Evolutionary conservation across 2,888 invertebrate genomes (phyloP), one percentile per base, ranked within the genome.

Genomic region (Tridacna crocea): DNA sequence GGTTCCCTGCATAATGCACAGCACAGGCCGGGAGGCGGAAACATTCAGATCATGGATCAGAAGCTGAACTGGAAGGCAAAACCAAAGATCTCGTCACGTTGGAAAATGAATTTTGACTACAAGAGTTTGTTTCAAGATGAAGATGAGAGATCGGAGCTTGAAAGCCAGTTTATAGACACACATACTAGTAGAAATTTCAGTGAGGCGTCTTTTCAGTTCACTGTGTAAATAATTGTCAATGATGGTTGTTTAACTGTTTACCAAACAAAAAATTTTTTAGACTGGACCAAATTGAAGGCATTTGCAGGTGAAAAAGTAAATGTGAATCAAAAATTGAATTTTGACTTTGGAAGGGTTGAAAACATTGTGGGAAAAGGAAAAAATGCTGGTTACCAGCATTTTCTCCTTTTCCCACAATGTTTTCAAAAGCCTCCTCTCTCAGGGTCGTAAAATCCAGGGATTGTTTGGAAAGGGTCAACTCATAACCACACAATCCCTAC

Each of bases 81-180:
- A 77, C 97, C 98, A 6, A 97, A 97, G 95, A 97, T 99, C 93
- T 97, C 98, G 75, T 98, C 91, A 98, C 98, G 87, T 98, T 98
- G 60, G 97, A 98, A 89, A 98, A 98, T 81, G 77, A 87, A 88
- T 61, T 82, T 80, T 78, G 83, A 84, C 22, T 87, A 88, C 65
- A 76, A 82, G 73, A 87, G 87, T 47, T 75, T 88, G 22, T 84
- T 87, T 77, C 88, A 85, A 19, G 83, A 79, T 17, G 75, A 78
- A 3, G 87, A 88, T 60, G 70, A 70, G 48, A 48, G 70, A 24
- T 51, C 70, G 15, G 70, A 70, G 26, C 11, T 70, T 2, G 70
- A 70, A 51, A 70, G 70, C n/a, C 70, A 70, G 51, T 70, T 51
- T 51, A 47, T 51, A 4, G 82, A 84, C 70, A 83, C 86, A 19